Evolutionary conservation across 2,888 invertebrate species (phyloP).

Genomic region (Pocota personata): DNA sequence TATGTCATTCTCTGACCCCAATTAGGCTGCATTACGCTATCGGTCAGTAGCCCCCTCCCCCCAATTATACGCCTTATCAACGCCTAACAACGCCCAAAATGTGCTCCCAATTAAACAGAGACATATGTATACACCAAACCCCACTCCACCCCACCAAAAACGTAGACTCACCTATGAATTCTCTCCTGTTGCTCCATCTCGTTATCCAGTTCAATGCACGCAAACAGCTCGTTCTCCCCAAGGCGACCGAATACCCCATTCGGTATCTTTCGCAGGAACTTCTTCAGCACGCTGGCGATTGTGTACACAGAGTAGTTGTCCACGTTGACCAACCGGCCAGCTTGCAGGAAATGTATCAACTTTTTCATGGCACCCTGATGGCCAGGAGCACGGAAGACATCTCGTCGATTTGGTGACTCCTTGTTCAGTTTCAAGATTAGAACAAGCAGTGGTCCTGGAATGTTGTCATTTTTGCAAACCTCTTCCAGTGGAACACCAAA

Average conservation of each 20-base stretch:
- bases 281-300: constrained; percentile 98
- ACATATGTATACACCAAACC: background rate
- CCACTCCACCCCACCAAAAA: background rate
- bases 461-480: constrained; percentile 97
- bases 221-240: constrained; percentile 94
- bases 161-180: constrained; percentile 92
- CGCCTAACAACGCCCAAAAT: constrained; percentile 57
- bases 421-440: constrained; percentile 96
- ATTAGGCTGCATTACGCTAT: constrained; percentile 47
- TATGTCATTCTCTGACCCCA: constrained; percentile 38
- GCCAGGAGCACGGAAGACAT: constrained; percentile 97
- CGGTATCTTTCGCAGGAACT: constrained; percentile 97
- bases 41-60: constrained; percentile 39
- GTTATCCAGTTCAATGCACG: constrained; percentile 92
- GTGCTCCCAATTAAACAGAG: constrained; percentile 43
- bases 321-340: constrained; percentile 94
- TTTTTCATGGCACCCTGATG: constrained; percentile 98
- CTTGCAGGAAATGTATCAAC: constrained; percentile 94
- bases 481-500: constrained; percentile 96
- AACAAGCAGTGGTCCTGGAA: constrained; percentile 95
- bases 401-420: constrained; percentile 95
- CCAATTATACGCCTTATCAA: no score
- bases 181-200: constrained; percentile 94
- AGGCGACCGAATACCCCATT: constrained; percentile 97
- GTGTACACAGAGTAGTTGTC: constrained; percentile 98